Evolutionary conservation across 2,797 vertebrate species (phyloP).

Genomic region (Diplodus sargus): DNA sequence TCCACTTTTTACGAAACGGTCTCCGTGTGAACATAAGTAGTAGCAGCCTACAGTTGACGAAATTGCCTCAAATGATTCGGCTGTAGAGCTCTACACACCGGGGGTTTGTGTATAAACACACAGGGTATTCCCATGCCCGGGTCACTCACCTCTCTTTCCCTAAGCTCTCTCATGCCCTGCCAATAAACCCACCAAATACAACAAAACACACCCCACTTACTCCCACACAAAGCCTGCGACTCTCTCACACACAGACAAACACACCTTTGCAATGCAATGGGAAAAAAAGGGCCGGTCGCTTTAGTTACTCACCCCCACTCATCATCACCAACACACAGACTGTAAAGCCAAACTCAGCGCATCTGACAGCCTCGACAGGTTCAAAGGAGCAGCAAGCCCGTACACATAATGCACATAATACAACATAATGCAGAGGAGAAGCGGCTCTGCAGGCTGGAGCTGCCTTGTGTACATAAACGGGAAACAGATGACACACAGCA

Average conservation of each 20-base stretch:
- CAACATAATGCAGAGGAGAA: constrained; percentile 52
- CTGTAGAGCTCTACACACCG: neutral
- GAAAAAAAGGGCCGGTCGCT: constrained; percentile 44
- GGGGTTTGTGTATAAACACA: constrained; percentile 29
- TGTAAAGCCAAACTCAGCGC: constrained; percentile 56
- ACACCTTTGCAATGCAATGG: constrained; percentile 65
- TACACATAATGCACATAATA: constrained; percentile 56
- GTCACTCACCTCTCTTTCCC: constrained; percentile 28
- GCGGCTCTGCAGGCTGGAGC: constrained; percentile 60
- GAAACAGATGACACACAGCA: constrained; percentile 63
- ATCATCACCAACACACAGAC: constrained; percentile 71
- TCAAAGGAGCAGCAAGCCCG: constrained; percentile 65
- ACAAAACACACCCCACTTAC: constrained; percentile 64
- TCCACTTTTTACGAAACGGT: neutral
- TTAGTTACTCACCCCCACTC: constrained; percentile 76
- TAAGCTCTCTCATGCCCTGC: constrained; percentile 47
- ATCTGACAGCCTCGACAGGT: constrained; percentile 63
- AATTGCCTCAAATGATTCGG: constrained; percentile 15
- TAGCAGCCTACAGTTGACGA: neutral
- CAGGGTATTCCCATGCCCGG: constrained; percentile 43
- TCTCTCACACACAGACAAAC: constrained; percentile 48
- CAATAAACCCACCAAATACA: constrained; percentile 63
- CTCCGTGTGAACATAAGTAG: constrained; percentile 1
- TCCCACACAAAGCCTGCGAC: constrained; percentile 39
- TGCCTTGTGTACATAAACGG: constrained; percentile 72